These are phyloP conservation scores for Metallyticus violacea DNA, from an alignment of 2,888 invertebrate genomes.

Conservation along the genomic window DNA sequence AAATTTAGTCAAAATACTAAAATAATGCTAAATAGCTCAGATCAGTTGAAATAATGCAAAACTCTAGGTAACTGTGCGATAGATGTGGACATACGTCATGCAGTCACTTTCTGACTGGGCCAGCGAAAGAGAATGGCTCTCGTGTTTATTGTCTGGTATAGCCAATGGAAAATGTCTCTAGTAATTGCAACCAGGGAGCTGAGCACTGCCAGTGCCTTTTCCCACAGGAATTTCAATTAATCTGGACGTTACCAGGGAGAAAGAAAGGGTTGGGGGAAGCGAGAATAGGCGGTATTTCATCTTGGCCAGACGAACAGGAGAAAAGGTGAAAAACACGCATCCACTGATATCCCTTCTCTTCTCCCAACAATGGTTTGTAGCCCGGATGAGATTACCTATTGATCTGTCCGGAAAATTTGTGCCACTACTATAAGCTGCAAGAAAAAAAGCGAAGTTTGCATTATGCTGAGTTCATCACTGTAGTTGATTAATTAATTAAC, in stretches of 20 bases:
- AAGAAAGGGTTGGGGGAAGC: background rate
- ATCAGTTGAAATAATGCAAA: too few species aligned
- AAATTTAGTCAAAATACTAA: too few species aligned
- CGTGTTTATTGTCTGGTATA: background rate
- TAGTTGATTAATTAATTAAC: too few species aligned
- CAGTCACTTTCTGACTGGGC: too few species aligned
- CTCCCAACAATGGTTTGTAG: background rate
- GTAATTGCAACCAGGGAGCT: background rate
- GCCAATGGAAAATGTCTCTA: background rate
- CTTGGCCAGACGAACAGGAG: background rate
- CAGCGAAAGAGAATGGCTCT: background rate
- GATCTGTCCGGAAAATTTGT: background rate
- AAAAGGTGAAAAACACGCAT: background rate
- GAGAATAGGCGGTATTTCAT: background rate
- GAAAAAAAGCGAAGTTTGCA: background rate
- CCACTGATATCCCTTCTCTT: background rate
- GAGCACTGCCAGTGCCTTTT: background rate
- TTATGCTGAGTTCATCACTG: background rate
- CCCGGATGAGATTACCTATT: background rate
- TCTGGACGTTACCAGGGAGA: background rate
- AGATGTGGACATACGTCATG: too few species aligned
- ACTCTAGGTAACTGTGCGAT: too few species aligned
- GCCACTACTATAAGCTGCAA: background rate
- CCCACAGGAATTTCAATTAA: background rate
- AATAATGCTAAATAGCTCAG: too few species aligned